phyloP scores from a whole-genome alignment of 2,797 vertebrate species.

The Liasis olivaceus region DNA sequence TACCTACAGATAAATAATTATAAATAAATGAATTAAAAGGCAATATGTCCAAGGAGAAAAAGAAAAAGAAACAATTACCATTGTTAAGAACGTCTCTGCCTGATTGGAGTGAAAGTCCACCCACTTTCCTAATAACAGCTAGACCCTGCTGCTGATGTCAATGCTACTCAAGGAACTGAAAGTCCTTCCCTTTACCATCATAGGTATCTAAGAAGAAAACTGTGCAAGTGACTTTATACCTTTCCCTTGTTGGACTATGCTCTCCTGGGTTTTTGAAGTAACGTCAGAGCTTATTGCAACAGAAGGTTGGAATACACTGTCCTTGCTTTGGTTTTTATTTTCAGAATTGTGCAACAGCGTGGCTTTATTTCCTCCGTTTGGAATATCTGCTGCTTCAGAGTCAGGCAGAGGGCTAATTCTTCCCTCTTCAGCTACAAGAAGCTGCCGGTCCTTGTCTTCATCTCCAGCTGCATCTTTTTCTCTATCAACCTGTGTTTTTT shows the following conservation, averaged over 20 bases:
- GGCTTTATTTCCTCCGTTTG: constrained; percentile 24
- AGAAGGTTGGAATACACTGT: not conserved
- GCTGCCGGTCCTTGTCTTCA: constrained; percentile 37
- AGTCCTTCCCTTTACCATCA: not conserved
- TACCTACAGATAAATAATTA: not conserved
- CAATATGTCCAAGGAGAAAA: not conserved
- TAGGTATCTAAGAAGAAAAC: not conserved
- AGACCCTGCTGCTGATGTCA: too few species aligned
- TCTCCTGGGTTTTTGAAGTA: not conserved
- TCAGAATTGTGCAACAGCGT: not conserved
- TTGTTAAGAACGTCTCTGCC: not conserved
- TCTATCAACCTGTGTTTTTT: constrained; percentile 31
- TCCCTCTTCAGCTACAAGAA: constrained; percentile 27
- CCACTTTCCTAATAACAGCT: not conserved
- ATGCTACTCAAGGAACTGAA: not conserved
- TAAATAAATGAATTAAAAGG: not conserved
- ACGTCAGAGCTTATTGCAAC: not conserved
- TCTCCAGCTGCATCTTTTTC: not conserved
- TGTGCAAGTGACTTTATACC: constrained; percentile 20
- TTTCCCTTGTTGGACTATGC: constrained; percentile 11
- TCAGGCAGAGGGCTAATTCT: not conserved
- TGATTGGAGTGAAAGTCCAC: not conserved
- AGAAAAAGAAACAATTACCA: not conserved
- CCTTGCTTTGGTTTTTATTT: constrained; percentile 16
- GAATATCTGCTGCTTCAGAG: constrained; percentile 14